Evolutionary conservation across 2,888 invertebrate species (phyloP), one percentile per base, ranked within the genome.

Genomic region (Lucinisca nassula): DNA sequence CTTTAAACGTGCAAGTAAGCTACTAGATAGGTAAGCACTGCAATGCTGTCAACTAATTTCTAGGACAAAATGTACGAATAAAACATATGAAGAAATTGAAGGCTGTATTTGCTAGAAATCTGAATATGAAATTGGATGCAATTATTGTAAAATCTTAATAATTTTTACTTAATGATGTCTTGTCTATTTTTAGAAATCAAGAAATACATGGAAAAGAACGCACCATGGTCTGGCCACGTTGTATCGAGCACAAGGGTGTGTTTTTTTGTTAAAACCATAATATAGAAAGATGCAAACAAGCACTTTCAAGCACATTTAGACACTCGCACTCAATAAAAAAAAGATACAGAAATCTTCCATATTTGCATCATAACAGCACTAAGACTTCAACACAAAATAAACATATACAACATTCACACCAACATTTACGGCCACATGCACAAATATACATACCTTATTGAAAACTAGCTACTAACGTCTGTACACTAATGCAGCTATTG

Each of bases 1-100:
- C n/a, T n/a, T n/a, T n/a, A n/a, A n/a, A n/a, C n/a, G n/a, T n/a
- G n/a, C n/a, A n/a, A n/a, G 45, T 45, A 17, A 21, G 35, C 67
- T 67, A 67, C 67, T 67, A 32, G 67, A 35, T 35, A 30, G 67
- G 67, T 67, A 67, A 67, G 67, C 67, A 67, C 67, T 67, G 67
- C 67, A 67, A 32, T 67, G 67, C 67, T 67, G 12, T 30, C 27
- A 4, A 61, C 21, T 27, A 61, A 10, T 17, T 51, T 21, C 21
- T 61, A 61, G 27, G 1, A 6, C 4, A 3, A 6, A 27, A 27
- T 27, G 8, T 61, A 6, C 24, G 27, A 21, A 10, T 27, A 61
- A 17, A 30, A 30, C 27, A 8, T 8, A 4, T 6, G 17, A 3
- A 4, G 17, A 10, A 10, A 1, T 6, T 4, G 30, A 3, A 4